Conservation (phyloP, 2,797 vertebrate genomes). For the Coendou prehensilis region DNA sequence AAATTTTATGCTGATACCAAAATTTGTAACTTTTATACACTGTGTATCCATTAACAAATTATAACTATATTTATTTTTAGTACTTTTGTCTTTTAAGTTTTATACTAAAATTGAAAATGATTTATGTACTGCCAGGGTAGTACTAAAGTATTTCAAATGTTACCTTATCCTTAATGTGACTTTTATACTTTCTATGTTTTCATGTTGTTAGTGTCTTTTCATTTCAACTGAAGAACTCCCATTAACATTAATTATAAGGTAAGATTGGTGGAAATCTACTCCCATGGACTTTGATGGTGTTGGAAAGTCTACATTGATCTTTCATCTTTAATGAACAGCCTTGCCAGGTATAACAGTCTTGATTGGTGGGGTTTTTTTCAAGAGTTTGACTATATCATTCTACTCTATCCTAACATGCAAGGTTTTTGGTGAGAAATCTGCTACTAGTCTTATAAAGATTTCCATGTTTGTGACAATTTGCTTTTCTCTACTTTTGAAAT, state of each 20-base stretch:
- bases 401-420: background rate
- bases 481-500: background rate
- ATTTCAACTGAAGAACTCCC: background rate
- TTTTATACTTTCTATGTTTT: background rate
- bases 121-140: background rate
- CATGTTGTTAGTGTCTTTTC: background rate
- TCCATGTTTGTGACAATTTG: background rate
- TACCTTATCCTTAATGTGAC: background rate
- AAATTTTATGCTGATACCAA: background rate
- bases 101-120: background rate
- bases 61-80: background rate
- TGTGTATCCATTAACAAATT: background rate
- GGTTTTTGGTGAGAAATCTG: background rate
- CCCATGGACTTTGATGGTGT: background rate
- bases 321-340: background rate
- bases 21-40: background rate
- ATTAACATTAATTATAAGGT: background rate
- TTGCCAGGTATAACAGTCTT: background rate
- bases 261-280: background rate
- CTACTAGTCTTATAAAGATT: no score
- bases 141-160: background rate
- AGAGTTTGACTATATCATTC: background rate
- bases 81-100: background rate
- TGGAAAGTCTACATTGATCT: background rate
- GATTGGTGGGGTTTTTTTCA: background rate